These are phyloP conservation scores for Tineola bisselliella DNA, from an alignment of 2,888 invertebrate genomes.

Conservation along the genomic window DNA sequence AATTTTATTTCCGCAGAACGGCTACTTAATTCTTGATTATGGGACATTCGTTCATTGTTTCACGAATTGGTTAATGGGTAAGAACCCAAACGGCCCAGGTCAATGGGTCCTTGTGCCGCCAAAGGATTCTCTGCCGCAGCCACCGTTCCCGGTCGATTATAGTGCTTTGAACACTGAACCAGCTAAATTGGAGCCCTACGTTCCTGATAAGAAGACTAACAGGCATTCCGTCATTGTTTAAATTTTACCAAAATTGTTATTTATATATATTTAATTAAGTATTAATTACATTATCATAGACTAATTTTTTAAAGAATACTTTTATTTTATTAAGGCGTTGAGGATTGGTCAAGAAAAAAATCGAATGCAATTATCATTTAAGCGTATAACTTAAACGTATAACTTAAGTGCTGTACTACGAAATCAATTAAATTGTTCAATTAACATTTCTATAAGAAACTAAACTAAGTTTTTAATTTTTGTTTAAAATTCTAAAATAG, in stretches of 20 bases:
- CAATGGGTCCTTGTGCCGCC: constrained; percentile 76
- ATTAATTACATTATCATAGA: too few relatives aligned
- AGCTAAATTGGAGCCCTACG: constrained; percentile 75
- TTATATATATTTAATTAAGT: too few relatives aligned
- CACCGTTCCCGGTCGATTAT: constrained; percentile 79
- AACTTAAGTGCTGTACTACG: not conserved
- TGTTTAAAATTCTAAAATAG: too few relatives aligned
- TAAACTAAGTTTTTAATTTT: too few relatives aligned
- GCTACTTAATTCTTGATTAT: constrained; percentile 73
- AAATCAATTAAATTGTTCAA: too few relatives aligned
- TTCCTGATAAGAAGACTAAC: constrained; percentile 73
- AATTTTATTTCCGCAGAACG: constrained; percentile 62
- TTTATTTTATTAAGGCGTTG: too few relatives aligned
- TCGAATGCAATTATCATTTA: too few relatives aligned
- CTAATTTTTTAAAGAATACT: too few relatives aligned
- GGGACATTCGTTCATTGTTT: constrained; percentile 77
- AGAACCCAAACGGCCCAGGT: constrained; percentile 79
- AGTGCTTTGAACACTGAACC: constrained; percentile 77
- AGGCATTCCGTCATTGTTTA: constrained; percentile 76
- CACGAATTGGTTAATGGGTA: constrained; percentile 78
- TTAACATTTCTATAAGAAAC: too few relatives aligned
- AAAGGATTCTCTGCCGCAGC: constrained; percentile 60
- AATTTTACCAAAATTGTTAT: too few relatives aligned
- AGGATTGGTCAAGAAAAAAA: too few relatives aligned
- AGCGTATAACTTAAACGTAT: not conserved